phyloP scores from a whole-genome alignment of 2,113 vertebrate species.

The Herpailurus yagouaroundi region DNA sequence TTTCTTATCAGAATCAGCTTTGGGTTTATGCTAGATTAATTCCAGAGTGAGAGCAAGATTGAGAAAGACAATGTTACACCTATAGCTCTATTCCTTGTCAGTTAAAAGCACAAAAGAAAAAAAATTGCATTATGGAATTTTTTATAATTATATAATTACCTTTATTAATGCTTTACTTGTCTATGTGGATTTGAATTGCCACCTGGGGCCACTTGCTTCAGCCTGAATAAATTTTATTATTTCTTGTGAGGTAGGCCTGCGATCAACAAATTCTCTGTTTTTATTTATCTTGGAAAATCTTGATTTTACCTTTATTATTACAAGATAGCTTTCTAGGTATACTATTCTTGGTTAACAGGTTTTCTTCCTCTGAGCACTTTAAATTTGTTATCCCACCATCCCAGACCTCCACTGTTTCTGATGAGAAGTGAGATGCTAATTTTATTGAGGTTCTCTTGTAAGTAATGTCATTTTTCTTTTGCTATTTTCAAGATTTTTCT shows the following conservation, averaged over 20 bases:
- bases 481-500: neutral
- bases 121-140: neutral
- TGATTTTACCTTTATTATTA: neutral
- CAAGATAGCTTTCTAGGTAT: neutral
- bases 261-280: neutral
- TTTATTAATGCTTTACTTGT: neutral
- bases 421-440: neutral
- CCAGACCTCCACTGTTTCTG: neutral
- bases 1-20: neutral
- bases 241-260: neutral
- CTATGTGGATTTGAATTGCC: neutral
- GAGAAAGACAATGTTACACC: neutral
- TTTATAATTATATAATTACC: neutral
- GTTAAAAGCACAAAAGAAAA: neutral
- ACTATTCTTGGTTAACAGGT: neutral
- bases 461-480: neutral
- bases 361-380: neutral
- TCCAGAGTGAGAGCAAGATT: neutral
- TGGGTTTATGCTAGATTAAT: neutral
- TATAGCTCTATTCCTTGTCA: neutral
- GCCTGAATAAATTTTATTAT: neutral
- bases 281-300: neutral
- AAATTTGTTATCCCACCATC: neutral
- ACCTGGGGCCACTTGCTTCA: neutral
- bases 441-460: neutral